These are phyloP conservation scores for Atrichornis clamosus DNA, from an alignment of 2,113 vertebrate genomes.

Conservation along the genomic window DNA sequence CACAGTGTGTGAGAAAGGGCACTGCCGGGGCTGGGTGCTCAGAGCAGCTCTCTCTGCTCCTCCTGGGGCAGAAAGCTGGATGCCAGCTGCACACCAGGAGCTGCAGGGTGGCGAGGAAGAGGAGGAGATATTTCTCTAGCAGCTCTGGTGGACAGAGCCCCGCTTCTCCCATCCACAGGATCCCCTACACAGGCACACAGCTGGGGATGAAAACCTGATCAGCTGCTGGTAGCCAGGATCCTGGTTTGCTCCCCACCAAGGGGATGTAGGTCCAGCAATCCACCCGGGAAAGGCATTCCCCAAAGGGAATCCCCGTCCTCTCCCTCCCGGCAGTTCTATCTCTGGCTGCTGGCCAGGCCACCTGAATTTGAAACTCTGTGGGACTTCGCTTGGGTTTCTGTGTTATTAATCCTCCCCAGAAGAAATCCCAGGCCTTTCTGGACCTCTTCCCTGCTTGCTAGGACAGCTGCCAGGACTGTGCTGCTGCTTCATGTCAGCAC, in stretches of 20 bases:
- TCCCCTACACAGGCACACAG: accelerated
- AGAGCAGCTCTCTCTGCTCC: background rate
- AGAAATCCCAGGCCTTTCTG: constrained; percentile 56
- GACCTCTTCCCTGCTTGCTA: constrained; percentile 48
- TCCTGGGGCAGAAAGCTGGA: background rate
- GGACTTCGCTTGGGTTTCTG: background rate
- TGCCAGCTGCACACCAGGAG: background rate
- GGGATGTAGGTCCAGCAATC: background rate
- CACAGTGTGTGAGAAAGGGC: background rate
- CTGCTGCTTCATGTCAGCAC: background rate
- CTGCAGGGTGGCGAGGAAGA: background rate
- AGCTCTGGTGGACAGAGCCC: background rate
- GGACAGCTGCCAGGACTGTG: constrained; percentile 20
- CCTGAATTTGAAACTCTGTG: constrained; percentile 1
- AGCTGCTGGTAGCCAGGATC: background rate
- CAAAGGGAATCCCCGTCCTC: background rate
- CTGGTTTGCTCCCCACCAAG: background rate
- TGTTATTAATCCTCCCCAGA: constrained; percentile 38
- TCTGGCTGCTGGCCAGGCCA: constrained; percentile 32
- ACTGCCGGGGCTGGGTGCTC: background rate
- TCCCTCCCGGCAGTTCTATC: background rate
- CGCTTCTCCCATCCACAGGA: background rate
- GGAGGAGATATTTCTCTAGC: background rate
- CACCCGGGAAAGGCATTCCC: background rate
- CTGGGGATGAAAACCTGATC: background rate